Conservation (phyloP, 2,888 invertebrate genomes). For the Monochamus alternatus region DNA sequence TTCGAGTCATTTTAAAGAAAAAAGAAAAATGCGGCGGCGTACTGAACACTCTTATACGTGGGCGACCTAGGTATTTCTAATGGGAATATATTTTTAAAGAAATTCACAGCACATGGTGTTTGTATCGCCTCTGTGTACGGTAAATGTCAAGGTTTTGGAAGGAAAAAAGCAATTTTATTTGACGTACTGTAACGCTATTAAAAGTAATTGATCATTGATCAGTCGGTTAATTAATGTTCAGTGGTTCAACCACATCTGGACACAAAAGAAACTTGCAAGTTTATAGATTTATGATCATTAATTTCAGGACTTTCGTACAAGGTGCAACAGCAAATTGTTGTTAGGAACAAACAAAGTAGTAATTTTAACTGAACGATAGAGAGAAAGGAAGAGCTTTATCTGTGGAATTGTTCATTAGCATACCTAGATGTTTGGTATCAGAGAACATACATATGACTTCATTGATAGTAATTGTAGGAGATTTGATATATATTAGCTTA, state of each 20-base stretch:
- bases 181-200: conserved; percentile 2
- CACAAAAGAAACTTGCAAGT: too few species aligned
- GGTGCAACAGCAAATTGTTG: too few species aligned
- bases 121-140: neutral
- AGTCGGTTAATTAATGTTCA: conserved; percentile 3
- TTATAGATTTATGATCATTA: too few species aligned
- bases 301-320: too few species aligned
- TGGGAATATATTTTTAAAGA: conserved; percentile 7
- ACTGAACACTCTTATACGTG: neutral
- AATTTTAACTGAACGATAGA: too few species aligned
- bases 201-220: conserved; percentile 11
- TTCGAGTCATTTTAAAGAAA: neutral
- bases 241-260: neutral
- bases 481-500: too few species aligned
- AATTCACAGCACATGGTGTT: conserved; percentile 8
- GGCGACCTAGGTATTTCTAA: neutral
- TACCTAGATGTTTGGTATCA: too few species aligned
- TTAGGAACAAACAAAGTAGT: too few species aligned
- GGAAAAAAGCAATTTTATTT: conserved; percentile 11
- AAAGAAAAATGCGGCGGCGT: neutral
- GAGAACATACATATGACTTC: too few species aligned
- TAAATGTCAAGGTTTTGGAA: conserved; percentile 15
- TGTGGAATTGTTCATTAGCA: too few species aligned
- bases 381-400: too few species aligned
- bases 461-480: too few species aligned